Evolutionary conservation across 2,888 invertebrate species (phyloP), one percentile per base, ranked within the genome.

Genomic region (Lysandra coridon): DNA sequence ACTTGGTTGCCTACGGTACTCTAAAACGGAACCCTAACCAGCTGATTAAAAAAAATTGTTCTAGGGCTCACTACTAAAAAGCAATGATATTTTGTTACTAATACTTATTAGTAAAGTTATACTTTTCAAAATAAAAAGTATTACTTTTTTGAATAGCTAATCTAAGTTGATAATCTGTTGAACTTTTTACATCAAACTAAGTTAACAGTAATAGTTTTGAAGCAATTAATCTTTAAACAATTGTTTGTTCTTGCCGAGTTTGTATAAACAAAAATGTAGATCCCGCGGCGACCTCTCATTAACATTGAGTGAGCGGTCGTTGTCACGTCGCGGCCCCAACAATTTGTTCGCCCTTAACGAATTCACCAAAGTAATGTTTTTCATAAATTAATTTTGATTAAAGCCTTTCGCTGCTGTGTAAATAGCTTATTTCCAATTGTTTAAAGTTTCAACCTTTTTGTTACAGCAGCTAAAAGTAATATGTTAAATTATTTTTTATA

Each of bases 311-410:
- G 88, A 90, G 84, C 87, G 90, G 88, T 87, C 88, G 89, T 88
- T 87, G 90, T 90, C 92, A 90, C 91, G 90, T 90, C 88, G 86
- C 86, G 85, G 86, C 84, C 83, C 85, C 85, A 86, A 85, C 86
- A 89, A 90, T 91, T 91, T 91, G 90, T 90, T 87, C 86, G 84
- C 86, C 88, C 88, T 87, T 87, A 90, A 89, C 88, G 86, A 89
- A 89, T 91, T 88, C 85, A 83, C 86, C 83, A 86, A 88, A 88
- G 86, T 88, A 88, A 90, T 89, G 88, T 87, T 88, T 90, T 89
- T 88, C 88, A 88, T 89, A 85, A 88, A 91, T 90, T 89, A 88
- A 90, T 90, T 90, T 88, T 85, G 89, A 89, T 89, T 87, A 81
- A 82, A 85, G 83, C 84, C 85, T 86, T 87, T 87, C 86, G 84